Evolutionary conservation across 1,140 invertebrate genomes (phyloP).

Genomic region (fruit fly (Drosophila melanogaster)): DNA sequence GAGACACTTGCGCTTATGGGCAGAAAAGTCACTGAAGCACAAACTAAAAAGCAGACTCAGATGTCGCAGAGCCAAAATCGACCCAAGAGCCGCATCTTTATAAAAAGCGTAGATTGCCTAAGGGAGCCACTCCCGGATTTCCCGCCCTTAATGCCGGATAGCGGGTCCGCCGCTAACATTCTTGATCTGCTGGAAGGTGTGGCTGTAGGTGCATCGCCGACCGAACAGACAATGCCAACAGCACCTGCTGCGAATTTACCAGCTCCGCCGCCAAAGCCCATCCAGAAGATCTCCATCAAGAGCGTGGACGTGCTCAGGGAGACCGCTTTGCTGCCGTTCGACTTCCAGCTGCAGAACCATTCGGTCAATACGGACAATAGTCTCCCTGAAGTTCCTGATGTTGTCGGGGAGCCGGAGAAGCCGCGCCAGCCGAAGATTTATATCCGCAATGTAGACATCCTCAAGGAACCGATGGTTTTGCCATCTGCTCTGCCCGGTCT

Average conservation of each 20-base stretch:
- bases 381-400: slow-evolving; percentile 32
- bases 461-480: slow-evolving; percentile 74
- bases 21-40: slow-evolving; percentile 5
- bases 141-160: slow-evolving; percentile 40
- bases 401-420: slow-evolving; percentile 43
- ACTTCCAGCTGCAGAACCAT: slow-evolving; percentile 56
- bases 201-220: slow-evolving; percentile 17
- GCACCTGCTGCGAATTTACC: slow-evolving; percentile 7
- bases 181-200: slow-evolving; percentile 64
- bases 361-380: slow-evolving; percentile 21
- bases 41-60: slow-evolving; percentile 3
- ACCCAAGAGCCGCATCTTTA: slow-evolving; percentile 74
- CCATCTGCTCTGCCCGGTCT: slow-evolving; percentile 46
- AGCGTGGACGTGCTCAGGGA: slow-evolving; percentile 80
- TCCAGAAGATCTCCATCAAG: slow-evolving; percentile 83
- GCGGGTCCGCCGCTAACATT: slow-evolving; percentile 37
- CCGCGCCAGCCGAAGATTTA: slow-evolving; percentile 78
- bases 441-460: slow-evolving; percentile 78
- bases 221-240: slow-evolving; percentile 18
- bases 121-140: slow-evolving; percentile 63
- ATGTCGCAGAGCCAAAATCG: not conserved
- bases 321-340: slow-evolving; percentile 64
- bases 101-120: slow-evolving; percentile 79
- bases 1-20: slow-evolving; percentile 64
- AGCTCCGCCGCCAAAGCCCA: slow-evolving; percentile 26